Evolutionary conservation across 2,797 vertebrate genomes (phyloP).

Genomic region (Gadopsis bispinosus): DNA sequence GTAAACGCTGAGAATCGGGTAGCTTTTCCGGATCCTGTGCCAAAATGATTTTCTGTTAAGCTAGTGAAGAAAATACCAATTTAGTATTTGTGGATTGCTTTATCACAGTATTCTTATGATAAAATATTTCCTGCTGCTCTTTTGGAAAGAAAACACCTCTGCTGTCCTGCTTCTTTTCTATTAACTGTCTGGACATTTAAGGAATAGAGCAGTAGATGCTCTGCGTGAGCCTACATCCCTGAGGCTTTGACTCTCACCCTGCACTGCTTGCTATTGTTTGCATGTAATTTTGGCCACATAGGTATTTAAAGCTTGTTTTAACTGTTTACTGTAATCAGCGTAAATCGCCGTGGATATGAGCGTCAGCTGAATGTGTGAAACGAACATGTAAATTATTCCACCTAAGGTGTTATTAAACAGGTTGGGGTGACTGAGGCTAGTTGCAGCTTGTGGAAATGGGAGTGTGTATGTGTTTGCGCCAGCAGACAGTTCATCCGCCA

Average conservation of each 20-base stretch:
- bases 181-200: background rate
- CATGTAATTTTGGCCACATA: slow-evolving; percentile 38
- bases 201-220: background rate
- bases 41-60: background rate
- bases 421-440: slow-evolving; percentile 59
- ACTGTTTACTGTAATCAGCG: slow-evolving; percentile 72
- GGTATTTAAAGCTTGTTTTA: slow-evolving; percentile 61
- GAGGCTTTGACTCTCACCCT: background rate
- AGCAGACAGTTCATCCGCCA: slow-evolving; percentile 70
- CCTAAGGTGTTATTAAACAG: slow-evolving; percentile 69
- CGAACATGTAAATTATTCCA: slow-evolving; percentile 67
- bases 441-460: slow-evolving; percentile 55
- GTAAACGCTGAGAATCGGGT: background rate
- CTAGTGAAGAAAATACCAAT: background rate
- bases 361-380: slow-evolving; percentile 66
- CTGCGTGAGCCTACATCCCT: background rate
- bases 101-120: background rate
- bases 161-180: background rate
- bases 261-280: slow-evolving; percentile 42
- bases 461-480: slow-evolving; percentile 26
- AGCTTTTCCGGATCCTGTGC: background rate
- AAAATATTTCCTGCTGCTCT: background rate
- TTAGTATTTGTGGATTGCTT: slow-evolving; percentile 7
- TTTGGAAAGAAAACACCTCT: background rate
- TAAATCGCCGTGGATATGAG: slow-evolving; percentile 40